Base-by-base conservation (phyloP, 2,888 invertebrate genomes). In the Subacronicta megacephala region DNA sequence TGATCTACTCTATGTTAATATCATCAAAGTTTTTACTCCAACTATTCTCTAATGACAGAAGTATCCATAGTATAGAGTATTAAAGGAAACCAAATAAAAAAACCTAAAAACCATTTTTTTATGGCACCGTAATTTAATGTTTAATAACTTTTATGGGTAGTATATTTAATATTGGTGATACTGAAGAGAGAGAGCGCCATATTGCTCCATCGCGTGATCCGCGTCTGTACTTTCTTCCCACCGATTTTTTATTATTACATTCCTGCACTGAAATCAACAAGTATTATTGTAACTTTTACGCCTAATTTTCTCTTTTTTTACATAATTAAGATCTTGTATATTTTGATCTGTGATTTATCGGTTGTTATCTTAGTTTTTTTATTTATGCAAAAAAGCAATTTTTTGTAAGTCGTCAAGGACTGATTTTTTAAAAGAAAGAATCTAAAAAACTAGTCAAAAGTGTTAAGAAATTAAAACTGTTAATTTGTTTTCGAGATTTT, bases 331-430 rank as follows among this genome's bases (percentile, higher is more conserved):
- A 56, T 62, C 40, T 10, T 49, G 35, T 51, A 47, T 54, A 57
- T 61, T 52, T 33, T 65, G 65, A 55, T 61, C 73, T 72, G 76
- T 73, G 75, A 73, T 75, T 55, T 63, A 58, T 68, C 37, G 68
- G 62, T 61, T 67, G 68, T 64, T 53, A 56, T 38, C 36, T 17
- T 13, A 37, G 43, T 51, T 55, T 31, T 33, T 69, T 29, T 18
- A 52, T 41, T 6, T 13, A 16, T 37, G 18, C 6, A 45, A 31
- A n/a, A 31, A 35, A 52, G 16, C 3, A 59, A 50, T 41, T 45
- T 47, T 60, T 16, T 13, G 13, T 20, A 51, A 37, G 35, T 35
- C 47, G 36, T 40, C 20, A 49, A 15, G 31, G 5, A 35, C 61
- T 61, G 46, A 56, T 57, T 52, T 63, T 57, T 52, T 63, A 0